A percentile compares a stretch with the other conserved stretches of the same genome.
These are phyloP conservation scores for Polietes domitor DNA, from an alignment of 2,888 invertebrate genomes.

Conservation along the genomic window DNA sequence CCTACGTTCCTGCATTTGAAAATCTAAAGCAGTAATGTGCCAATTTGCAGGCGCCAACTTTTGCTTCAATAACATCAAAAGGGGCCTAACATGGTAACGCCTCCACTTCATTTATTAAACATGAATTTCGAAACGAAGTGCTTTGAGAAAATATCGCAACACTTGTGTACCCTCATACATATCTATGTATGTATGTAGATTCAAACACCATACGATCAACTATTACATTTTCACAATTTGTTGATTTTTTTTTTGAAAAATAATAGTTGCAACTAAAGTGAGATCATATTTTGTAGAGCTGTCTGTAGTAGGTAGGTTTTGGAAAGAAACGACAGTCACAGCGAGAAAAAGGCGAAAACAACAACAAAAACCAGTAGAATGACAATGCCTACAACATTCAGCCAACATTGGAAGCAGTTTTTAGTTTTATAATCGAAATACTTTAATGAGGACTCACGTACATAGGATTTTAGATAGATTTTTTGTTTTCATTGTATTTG, in stretches of 20 bases:
- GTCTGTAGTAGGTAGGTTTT: conserved; percentile 42
- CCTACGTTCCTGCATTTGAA: too few relatives aligned
- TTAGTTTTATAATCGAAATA: conserved; percentile 11
- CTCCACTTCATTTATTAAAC: conserved; percentile 9
- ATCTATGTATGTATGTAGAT: neutral
- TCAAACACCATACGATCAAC: neutral
- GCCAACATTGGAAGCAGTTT: neutral
- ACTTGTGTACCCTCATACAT: neutral
- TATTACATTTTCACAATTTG: conserved; percentile 22
- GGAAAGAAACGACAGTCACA: neutral
- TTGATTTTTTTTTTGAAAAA: conserved; percentile 14
- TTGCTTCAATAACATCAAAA: neutral
- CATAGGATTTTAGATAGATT: conserved; percentile 43
- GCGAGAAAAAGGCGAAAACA: neutral
- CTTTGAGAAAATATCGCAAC: neutral
- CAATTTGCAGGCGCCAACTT: conserved; percentile 20
- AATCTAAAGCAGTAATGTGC: neutral
- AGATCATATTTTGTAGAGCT: conserved; percentile 54
- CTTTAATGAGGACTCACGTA: conserved; percentile 64
- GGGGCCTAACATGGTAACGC: neutral
- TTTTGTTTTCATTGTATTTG: neutral
- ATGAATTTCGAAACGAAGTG: neutral
- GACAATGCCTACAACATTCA: conserved; percentile 45
- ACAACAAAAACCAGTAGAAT: conserved; percentile 56
- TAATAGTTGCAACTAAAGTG: conserved; percentile 39